Evolutionary conservation across 2,888 invertebrate genomes (phyloP), one percentile per base, ranked within the genome.

Genomic region (Cheiracanthium punctorium): DNA sequence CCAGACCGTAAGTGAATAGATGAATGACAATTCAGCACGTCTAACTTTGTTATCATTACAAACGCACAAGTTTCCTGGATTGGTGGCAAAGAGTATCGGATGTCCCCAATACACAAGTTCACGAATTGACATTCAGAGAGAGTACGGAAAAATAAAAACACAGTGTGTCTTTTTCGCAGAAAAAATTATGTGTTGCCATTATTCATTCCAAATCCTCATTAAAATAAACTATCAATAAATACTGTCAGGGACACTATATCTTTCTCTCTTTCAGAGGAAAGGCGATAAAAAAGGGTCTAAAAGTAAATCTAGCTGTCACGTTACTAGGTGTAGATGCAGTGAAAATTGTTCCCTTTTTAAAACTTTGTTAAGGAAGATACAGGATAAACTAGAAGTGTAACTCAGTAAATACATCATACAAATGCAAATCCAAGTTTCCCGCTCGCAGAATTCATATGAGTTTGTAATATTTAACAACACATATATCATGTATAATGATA

Each of bases 201-300:
- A 24, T 58, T 58, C 58, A 58, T 58, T 24, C 58, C 4, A 20
- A 58, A 58, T 58, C 58, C 58, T 58, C 58, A 58, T 58, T 58
- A 58, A 58, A 58, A 58, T 58, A 58, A 58, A 58, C 58, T 58
- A 58, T 58, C 58, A 58, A 58, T 58, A 58, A 58, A 58, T 58
- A 58, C 58, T 58, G 58, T 58, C 58, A 58, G 58, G 58, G 58
- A 58, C 58, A 17, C 14, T 48, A 17, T 12, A 2, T 17, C 4
- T 58, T 24, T 58, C 24, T 58, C 24, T 58, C 24, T 58, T n/a
- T n/a, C 17, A 4, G 17, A 24, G 4, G 1, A 5, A 2, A 58
- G 24, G 24, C 58, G 24, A 58, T 58, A 58, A 24, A 58, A 58
- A 58, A 58, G 12, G 17, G 1, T 58, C 12, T 37, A 7, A 5